Percentiles rank a stretch among this genome's conserved stretches.
phyloP scores from a whole-genome alignment of 2,888 invertebrate genomes.

The Andricus curvator region DNA sequence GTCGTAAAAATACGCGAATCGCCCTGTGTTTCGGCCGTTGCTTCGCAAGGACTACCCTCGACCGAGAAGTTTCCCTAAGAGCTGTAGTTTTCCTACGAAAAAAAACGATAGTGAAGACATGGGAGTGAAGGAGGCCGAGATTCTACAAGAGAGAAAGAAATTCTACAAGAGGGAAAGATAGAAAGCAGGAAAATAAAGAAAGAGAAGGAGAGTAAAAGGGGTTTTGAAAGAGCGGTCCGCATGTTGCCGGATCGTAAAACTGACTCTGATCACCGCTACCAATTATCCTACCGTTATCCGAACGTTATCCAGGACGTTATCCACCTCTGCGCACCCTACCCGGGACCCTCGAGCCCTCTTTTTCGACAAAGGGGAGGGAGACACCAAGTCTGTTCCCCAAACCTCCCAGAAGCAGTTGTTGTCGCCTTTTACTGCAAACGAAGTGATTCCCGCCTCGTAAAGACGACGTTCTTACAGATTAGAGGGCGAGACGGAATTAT shows the following conservation, averaged over 20 bases:
- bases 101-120: constrained; percentile 46
- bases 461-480: constrained; percentile 71
- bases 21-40: constrained; percentile 69
- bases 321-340: constrained; percentile 62
- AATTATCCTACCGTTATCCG: constrained; percentile 77
- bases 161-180: constrained; percentile 44
- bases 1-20: constrained; percentile 75
- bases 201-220: constrained; percentile 28
- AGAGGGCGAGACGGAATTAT: constrained; percentile 50
- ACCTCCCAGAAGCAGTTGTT: constrained; percentile 64
- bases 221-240: constrained; percentile 62
- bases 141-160: constrained; percentile 38
- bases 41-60: constrained; percentile 59
- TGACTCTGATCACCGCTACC: constrained; percentile 77
- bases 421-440: constrained; percentile 77
- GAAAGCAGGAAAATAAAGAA: constrained; percentile 37
- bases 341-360: constrained; percentile 66
- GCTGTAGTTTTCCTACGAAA: constrained; percentile 54
- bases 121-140: constrained; percentile 46
- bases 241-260: constrained; percentile 77
- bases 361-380: constrained; percentile 46
- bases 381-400: constrained; percentile 43
- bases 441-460: constrained; percentile 77
- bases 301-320: constrained; percentile 75
- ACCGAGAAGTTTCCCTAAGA: constrained; percentile 61